Percentiles rank a stretch among this genome's conserved stretches.
Evolutionary conservation across 2,888 invertebrate species (phyloP).

Genomic region (Tholera decimalis): DNA sequence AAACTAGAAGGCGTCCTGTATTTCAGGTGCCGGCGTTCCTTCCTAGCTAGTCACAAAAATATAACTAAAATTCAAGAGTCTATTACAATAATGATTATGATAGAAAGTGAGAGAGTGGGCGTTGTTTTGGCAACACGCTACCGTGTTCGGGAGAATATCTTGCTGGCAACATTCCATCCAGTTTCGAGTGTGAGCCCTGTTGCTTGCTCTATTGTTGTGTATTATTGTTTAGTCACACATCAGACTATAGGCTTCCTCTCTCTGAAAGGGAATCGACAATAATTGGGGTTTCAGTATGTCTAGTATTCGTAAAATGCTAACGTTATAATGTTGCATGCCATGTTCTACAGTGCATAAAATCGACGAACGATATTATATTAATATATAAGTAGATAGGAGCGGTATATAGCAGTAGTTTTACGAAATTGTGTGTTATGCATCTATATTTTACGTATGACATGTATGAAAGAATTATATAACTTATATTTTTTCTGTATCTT

Average conservation of each 20-base stretch:
- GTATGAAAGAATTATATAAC: conserved; percentile 74
- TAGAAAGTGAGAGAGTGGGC: no score
- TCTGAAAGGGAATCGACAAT: not conserved
- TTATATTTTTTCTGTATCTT: conserved; percentile 71
- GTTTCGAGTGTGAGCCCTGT: not conserved
- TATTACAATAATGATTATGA: no score
- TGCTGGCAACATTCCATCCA: conserved; percentile 7
- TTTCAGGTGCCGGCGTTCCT: no score
- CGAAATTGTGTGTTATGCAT: conserved; percentile 84
- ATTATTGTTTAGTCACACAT: no score
- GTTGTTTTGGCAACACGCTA: not conserved
- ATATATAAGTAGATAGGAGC: conserved; percentile 78
- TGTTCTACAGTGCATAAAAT: conserved; percentile 54
- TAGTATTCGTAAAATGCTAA: not conserved
- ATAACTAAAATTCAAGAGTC: no score
- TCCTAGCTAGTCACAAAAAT: no score
- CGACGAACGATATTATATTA: conserved; percentile 45
- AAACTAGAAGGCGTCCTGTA: no score
- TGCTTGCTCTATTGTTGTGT: no score
- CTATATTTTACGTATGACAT: conserved; percentile 78
- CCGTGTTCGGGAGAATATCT: not conserved
- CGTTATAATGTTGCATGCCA: conserved; percentile 21
- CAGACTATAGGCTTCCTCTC: not conserved
- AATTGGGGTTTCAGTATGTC: no score
- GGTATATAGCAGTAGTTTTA: conserved; percentile 82